A percentile compares a stretch with the other conserved stretches of the same genome.
phyloP scores from a whole-genome alignment of 1,140 invertebrate species.

The Lucilia sericata region DNA sequence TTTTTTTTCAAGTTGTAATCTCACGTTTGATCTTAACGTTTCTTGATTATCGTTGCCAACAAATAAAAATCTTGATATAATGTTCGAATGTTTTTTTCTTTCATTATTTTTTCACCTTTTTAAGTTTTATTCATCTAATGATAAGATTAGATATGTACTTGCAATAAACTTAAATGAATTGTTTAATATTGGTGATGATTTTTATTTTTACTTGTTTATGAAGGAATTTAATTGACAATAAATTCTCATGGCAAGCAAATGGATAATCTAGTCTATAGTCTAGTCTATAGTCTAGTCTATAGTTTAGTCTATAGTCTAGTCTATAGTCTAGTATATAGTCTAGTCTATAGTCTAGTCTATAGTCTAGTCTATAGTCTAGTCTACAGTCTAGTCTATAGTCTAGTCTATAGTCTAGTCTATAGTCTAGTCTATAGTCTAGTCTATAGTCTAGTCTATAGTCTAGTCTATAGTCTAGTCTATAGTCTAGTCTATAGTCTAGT shows the following conservation, averaged over 20 bases:
- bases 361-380: no score
- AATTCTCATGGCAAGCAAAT: not conserved
- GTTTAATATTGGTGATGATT: not conserved
- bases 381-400: no score
- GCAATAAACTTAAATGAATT: not conserved
- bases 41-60: slow-evolving; percentile 30
- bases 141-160: not conserved
- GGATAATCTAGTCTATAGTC: no score
- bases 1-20: not conserved
- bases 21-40: slow-evolving; percentile 44
- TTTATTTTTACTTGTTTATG: not conserved
- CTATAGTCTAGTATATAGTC: no score
- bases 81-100: not conserved
- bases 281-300: no score
- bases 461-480: no score
- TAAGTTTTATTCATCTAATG: not conserved
- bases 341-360: no score
- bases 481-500: no score
- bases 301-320: no score
- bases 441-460: no score
- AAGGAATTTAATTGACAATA: not conserved
- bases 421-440: no score
- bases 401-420: no score
- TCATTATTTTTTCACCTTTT: not conserved
- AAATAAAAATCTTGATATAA: not conserved